Evolutionary conservation across 2,888 invertebrate genomes (phyloP), one percentile per base, ranked within the genome.

Genomic region (Augochlorella aurata): DNA sequence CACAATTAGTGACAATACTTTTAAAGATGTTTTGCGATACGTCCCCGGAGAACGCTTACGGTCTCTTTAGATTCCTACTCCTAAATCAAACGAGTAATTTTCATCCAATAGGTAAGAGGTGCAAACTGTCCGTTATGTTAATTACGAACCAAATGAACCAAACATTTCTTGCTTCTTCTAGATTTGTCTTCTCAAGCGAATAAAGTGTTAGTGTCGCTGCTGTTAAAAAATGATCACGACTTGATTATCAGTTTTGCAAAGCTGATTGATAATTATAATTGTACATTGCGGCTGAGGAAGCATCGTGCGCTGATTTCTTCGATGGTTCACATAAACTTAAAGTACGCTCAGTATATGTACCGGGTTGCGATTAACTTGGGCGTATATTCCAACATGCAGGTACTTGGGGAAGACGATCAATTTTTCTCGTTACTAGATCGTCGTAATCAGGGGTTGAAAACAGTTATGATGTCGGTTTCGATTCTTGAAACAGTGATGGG

Each of bases 21-120:
- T 79, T 92, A 66, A 82, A 89, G 14, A 80, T 85, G 24, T 80
- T 92, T 24, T 89, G 88, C 77, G 68, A 79, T 58, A 77, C 71
- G 12, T 77, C 85, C 68, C 63, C 81, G 9, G 86, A 90, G 18
- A 66, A 89, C 54, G 92, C 91, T 9, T 81, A 88, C 52, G 83
- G 77, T 9, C 79, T 92, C 29, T 90, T 91, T 38, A 77, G 89
- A 58, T 88, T 87, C 74, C 76, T 92, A 66, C 49, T 90, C 9
- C n/a, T 29, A 47, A 90, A 92, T 83, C 92, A 92, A 69, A 69
- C 63, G 47, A 87, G 77, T 44, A 83, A 80, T 78, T 87, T 85
- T 83, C 72, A 85, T 70, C 92, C 92, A 58, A 87, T 92, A 87
- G 91, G 92, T 92, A 84, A 90, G 87, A 77, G 7, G 12, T 47